A percentile compares a stretch with the other conserved stretches of the same genome.
Evolutionary conservation across 2,888 invertebrate species (phyloP).

Genomic region (Crocallis elinguaria): DNA sequence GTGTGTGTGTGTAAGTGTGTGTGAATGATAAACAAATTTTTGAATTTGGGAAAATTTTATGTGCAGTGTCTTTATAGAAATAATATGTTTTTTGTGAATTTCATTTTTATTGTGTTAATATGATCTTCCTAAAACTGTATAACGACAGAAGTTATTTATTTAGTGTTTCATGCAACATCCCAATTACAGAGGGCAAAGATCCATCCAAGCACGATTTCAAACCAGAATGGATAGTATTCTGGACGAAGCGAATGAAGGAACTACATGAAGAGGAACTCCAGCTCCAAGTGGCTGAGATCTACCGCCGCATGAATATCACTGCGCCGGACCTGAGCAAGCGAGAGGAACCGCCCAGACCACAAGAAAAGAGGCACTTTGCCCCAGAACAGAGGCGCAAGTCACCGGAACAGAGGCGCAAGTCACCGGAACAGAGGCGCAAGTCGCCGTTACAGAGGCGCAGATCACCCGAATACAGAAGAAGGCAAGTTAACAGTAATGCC

Average conservation of each 20-base stretch:
- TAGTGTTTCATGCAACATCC: no score
- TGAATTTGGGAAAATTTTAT: no score
- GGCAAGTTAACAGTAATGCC: no score
- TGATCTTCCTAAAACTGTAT: no score
- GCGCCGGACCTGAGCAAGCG: constrained; percentile 54
- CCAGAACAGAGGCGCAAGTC: constrained; percentile 18
- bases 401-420: constrained; percentile 23
- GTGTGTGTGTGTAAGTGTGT: no score
- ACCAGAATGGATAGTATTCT: constrained; percentile 94
- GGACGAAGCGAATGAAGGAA: constrained; percentile 93
- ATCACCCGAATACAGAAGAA: no score
- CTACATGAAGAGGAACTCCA: constrained; percentile 89
- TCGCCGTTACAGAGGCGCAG: no score
- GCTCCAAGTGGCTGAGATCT: constrained; percentile 87
- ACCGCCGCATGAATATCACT: constrained; percentile 84
- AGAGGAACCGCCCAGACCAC: constrained; percentile 17
- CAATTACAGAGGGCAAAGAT: constrained; percentile 86
- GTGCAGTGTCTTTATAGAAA: no score
- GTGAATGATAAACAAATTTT: no score
- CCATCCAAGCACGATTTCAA: constrained; percentile 93
- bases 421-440: constrained; percentile 36
- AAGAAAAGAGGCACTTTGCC: constrained; percentile 5
- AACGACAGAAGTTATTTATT: no score
- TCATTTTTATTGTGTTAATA: no score
- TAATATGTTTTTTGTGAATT: no score